Conservation (phyloP, 2,113 vertebrate genomes). For the Lepidothrix coronata region DNA sequence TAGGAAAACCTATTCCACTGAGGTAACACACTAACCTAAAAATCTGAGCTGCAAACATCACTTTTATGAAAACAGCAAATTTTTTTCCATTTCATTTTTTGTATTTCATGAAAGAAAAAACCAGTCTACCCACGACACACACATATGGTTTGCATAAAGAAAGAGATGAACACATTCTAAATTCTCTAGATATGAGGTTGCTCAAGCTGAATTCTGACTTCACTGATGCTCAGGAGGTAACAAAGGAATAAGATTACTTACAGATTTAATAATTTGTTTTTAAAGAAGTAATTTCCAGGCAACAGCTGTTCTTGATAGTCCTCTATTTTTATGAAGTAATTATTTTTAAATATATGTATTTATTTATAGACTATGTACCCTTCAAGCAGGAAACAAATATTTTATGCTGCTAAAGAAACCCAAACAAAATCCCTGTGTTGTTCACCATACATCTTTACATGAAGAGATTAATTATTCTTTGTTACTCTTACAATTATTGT, state of each 20-base stretch:
- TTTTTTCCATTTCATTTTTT: background rate
- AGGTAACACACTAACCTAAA: background rate
- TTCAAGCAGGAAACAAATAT: background rate
- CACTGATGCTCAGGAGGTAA: background rate
- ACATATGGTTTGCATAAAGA: background rate
- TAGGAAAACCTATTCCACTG: background rate
- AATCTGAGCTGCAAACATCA: background rate
- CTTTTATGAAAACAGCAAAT: background rate
- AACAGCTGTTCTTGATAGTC: background rate
- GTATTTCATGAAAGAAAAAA: background rate
- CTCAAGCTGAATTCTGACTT: background rate
- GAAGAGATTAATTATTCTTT: background rate
- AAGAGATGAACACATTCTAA: background rate
- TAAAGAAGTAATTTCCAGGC: background rate
- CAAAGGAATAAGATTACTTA: background rate
- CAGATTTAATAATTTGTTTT: background rate
- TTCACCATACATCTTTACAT: background rate
- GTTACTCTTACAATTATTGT: background rate
- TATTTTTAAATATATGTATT: background rate
- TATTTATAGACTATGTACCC: background rate
- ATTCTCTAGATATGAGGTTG: background rate
- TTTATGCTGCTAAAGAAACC: background rate
- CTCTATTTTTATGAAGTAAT: background rate
- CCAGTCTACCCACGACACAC: background rate
- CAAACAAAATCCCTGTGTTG: background rate